Conservation (phyloP, 1,140 invertebrate genomes). For the Neodiprion pinetum region DNA sequence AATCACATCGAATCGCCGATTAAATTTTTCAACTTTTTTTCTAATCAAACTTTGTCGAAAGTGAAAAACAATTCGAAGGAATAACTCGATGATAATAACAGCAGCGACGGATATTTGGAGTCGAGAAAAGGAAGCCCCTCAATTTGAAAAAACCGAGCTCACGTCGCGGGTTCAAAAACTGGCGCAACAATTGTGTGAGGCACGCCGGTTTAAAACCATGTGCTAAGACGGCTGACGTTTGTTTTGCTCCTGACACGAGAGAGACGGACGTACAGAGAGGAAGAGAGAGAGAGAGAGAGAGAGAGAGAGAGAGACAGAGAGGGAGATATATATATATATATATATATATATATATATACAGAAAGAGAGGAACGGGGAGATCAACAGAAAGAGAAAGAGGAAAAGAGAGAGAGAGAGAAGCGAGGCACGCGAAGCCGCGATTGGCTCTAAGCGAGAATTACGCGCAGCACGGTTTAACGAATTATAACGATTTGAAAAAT, state of each 20-base stretch:
- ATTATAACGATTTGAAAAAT: slow-evolving; percentile 42
- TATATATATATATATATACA: slow-evolving; percentile 14
- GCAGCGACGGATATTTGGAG: too few species aligned
- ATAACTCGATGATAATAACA: too few species aligned
- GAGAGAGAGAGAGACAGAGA: background rate
- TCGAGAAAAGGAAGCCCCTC: too few species aligned
- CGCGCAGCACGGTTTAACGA: slow-evolving; percentile 30
- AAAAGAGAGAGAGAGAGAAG: slow-evolving; percentile 1
- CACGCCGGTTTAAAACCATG: background rate
- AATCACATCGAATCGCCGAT: too few species aligned
- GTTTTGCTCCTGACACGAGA: slow-evolving; percentile 15
- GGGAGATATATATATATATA: background rate
- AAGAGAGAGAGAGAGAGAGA: slow-evolving; percentile 19
- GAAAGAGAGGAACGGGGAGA: slow-evolving; percentile 6
- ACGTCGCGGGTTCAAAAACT: background rate
- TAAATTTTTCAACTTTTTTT: too few species aligned
- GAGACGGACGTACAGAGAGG: slow-evolving; percentile 13
- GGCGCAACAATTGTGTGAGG: background rate
- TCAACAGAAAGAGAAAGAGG: background rate
- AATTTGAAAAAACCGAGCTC: too few species aligned
- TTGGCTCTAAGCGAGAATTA: slow-evolving; percentile 10
- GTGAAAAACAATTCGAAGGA: too few species aligned
- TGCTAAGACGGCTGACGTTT: background rate
- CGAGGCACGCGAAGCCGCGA: background rate
- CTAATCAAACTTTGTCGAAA: too few species aligned